Conservation (phyloP, 2,888 invertebrate genomes). For the Zaprionus lineosus region DNA sequence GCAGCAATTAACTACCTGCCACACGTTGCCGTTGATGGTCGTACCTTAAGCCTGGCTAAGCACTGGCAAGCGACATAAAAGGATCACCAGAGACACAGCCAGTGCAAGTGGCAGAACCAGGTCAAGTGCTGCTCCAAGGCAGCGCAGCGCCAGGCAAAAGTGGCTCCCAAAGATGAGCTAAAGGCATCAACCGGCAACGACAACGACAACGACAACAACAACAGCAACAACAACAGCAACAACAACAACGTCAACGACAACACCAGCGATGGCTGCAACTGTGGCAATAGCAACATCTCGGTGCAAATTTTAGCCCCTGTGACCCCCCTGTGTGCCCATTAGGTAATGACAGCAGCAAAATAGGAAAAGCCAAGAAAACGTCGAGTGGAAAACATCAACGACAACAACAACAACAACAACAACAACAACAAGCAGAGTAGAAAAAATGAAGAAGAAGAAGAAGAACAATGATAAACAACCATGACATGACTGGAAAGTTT, state of each 20-base stretch:
- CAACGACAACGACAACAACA: constrained; percentile 14
- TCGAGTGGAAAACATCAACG: constrained; percentile 37
- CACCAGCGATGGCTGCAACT: constrained; percentile 7
- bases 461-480: constrained; percentile 42
- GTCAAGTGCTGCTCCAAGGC: constrained; percentile 65
- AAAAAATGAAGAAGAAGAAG: constrained; percentile 18
- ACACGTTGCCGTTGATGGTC: constrained; percentile 16
- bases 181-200: no score
- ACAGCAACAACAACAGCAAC: constrained; percentile 1
- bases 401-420: constrained; percentile 10
- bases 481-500: constrained; percentile 54
- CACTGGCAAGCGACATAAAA: constrained; percentile 13
- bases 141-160: constrained; percentile 15
- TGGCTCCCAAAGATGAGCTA: constrained; percentile 28
- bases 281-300: constrained; percentile 20
- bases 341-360: constrained; percentile 49
- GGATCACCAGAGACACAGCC: constrained; percentile 5
- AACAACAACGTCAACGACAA: neutral
- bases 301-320: constrained; percentile 24
- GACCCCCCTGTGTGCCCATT: constrained; percentile 71
- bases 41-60: constrained; percentile 22
- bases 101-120: constrained; percentile 38
- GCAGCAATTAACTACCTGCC: constrained; percentile 36
- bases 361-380: constrained; percentile 11
- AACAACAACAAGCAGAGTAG: constrained; percentile 12